These are phyloP conservation scores for Stenolophus ochropezus DNA, from an alignment of 2,888 invertebrate genomes.

Conservation along the genomic window DNA sequence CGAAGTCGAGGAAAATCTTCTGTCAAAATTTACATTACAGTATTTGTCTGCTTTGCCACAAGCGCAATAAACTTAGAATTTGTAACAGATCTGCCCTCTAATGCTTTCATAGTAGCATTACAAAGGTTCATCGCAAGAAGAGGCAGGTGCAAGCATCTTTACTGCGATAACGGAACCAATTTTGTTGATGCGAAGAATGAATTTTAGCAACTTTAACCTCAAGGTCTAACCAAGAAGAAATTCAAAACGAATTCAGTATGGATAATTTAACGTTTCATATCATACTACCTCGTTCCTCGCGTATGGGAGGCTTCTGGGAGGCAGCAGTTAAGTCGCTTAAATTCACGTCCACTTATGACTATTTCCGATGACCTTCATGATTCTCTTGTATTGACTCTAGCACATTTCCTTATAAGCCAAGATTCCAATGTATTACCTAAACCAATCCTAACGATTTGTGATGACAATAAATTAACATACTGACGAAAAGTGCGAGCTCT, in stretches of 20 bases:
- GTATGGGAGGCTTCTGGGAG: constrained; percentile 67
- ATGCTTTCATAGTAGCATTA: constrained; percentile 63
- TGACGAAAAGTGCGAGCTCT: neutral
- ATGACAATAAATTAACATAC: neutral
- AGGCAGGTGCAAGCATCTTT: constrained; percentile 41
- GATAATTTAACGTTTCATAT: constrained; percentile 66
- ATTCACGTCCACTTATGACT: constrained; percentile 65
- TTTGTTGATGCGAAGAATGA: constrained; percentile 61
- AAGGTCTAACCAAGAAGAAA: constrained; percentile 1
- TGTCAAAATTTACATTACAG: constrained; percentile 65
- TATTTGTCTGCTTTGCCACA: constrained; percentile 66
- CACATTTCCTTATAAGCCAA: constrained; percentile 58
- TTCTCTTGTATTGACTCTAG: constrained; percentile 56
- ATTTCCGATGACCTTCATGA: constrained; percentile 59
- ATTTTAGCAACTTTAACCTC: constrained; percentile 19
- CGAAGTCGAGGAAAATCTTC: neutral
- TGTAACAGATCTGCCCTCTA: constrained; percentile 61
- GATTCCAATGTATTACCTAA: neutral
- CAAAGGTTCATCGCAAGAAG: constrained; percentile 37
- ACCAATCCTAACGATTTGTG: neutral
- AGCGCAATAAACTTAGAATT: constrained; percentile 66
- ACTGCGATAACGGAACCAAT: constrained; percentile 59
- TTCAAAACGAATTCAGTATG: constrained; percentile 46
- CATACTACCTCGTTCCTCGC: constrained; percentile 65
- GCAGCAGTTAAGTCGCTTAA: constrained; percentile 65